Conservation (phyloP, 2,113 vertebrate genomes). For the Apodemus speciosus region DNA sequence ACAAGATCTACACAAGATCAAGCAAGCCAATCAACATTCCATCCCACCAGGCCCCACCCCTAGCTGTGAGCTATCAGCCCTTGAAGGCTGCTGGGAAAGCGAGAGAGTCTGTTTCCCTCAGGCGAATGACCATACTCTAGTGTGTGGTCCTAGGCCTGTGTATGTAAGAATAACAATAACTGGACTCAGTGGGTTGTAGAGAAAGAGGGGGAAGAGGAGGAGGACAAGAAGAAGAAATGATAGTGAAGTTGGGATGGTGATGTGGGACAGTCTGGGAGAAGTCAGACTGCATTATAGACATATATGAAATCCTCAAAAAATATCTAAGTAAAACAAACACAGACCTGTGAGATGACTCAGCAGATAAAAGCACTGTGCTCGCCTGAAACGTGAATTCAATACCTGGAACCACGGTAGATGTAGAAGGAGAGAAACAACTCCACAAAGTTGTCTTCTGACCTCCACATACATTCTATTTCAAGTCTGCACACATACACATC, state of each 20-base stretch:
- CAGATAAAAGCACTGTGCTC: neutral
- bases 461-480: neutral
- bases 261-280: neutral
- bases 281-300: neutral
- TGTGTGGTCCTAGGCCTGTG: neutral
- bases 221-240: neutral
- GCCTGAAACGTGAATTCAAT: neutral
- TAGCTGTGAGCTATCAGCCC: neutral
- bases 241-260: too few relatives aligned
- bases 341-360: neutral
- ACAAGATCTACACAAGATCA: neutral
- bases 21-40: neutral
- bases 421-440: neutral
- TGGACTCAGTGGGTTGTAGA: neutral
- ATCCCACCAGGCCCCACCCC: neutral
- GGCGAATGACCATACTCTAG: neutral
- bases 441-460: neutral
- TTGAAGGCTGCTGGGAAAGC: neutral
- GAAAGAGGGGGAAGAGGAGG: neutral
- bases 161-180: neutral
- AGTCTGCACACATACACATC: neutral
- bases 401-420: neutral
- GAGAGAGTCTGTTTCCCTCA: neutral
- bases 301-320: neutral
- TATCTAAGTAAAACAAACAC: neutral